Percentiles rank a stretch among this genome's conserved stretches.
Evolutionary conservation across 1,140 invertebrate genomes (phyloP).

Genomic region (Trinorchestia longiramus): DNA sequence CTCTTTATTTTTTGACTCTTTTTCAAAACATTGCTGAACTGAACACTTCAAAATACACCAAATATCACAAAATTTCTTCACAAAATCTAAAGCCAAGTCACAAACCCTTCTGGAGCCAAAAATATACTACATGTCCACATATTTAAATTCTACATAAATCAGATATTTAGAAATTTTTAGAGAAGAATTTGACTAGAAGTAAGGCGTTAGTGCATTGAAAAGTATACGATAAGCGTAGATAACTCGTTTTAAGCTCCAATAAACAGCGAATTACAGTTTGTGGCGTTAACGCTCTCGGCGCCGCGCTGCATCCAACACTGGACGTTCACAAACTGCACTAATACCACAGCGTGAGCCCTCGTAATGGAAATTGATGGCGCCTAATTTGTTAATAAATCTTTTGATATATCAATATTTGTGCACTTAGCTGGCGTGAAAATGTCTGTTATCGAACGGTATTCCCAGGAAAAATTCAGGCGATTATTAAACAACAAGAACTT

Average conservation of each 20-base stretch:
- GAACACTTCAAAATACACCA: too few species aligned
- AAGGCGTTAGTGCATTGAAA: background rate
- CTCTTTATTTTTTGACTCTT: too few species aligned
- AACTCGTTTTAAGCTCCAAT: background rate
- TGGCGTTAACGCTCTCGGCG: background rate
- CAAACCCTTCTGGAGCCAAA: background rate
- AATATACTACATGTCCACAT: background rate
- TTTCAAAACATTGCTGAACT: too few species aligned
- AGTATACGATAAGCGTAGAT: background rate
- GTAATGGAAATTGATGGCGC: background rate
- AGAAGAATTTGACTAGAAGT: background rate
- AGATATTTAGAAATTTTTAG: background rate
- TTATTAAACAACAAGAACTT: background rate
- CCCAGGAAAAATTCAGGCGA: background rate
- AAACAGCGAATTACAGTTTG: background rate
- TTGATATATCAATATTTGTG: conserved; percentile 1
- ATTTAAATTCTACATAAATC: background rate
- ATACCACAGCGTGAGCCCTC: background rate
- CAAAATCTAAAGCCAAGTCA: too few species aligned
- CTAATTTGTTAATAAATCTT: background rate
- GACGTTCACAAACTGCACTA: background rate
- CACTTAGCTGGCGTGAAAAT: background rate
- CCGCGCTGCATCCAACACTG: background rate
- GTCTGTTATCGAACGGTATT: background rate
- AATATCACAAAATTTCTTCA: too few species aligned